These are phyloP conservation scores for Fregata magnificens DNA, from an alignment of 2,113 vertebrate genomes.

Conservation along the genomic window DNA sequence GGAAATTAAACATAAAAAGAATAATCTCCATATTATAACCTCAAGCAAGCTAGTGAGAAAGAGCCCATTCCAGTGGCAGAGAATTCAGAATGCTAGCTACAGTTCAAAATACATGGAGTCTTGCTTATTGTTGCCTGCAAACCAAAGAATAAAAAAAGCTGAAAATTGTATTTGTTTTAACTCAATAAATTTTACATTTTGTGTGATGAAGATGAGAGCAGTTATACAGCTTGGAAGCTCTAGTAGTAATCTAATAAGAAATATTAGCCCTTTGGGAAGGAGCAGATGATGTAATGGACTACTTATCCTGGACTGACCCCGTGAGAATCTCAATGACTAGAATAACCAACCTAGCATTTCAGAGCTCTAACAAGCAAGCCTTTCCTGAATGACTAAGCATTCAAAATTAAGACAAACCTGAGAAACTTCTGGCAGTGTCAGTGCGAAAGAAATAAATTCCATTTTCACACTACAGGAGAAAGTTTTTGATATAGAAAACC, in stretches of 20 bases:
- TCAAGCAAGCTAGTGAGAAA: background rate
- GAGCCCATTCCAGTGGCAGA: background rate
- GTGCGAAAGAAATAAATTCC: background rate
- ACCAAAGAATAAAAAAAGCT: background rate
- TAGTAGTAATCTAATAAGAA: background rate
- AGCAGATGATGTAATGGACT: background rate
- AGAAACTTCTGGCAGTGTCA: background rate
- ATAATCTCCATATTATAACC: background rate
- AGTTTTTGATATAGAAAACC: background rate
- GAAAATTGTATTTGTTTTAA: background rate
- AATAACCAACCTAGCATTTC: background rate
- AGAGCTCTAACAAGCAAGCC: background rate
- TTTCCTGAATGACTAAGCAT: background rate
- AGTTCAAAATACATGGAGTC: background rate
- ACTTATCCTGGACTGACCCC: background rate
- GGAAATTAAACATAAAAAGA: background rate
- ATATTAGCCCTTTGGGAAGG: constrained; percentile 8
- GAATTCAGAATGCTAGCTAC: background rate
- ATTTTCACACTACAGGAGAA: background rate
- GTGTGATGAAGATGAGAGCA: background rate
- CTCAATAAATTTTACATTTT: background rate
- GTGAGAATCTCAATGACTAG: background rate
- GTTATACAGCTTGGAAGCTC: background rate
- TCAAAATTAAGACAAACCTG: background rate
- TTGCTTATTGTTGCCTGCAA: background rate